Base-by-base conservation (phyloP, 1,140 invertebrate species). In the Probaryconus sp. region DNA sequence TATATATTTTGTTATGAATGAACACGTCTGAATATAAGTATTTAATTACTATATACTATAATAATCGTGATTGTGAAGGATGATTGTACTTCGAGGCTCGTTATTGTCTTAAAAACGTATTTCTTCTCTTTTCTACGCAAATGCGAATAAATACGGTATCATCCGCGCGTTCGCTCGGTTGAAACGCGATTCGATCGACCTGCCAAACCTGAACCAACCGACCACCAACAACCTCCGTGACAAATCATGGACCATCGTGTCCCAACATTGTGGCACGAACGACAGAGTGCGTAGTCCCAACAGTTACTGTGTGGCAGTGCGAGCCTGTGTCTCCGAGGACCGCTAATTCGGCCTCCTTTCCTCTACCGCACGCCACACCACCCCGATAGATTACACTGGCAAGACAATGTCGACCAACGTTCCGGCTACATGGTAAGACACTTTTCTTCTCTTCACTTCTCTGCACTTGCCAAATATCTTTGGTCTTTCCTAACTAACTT, bases 301-400 rank as follows among this genome's bases (percentile, higher is more conserved):
- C 85, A 83, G 86, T 88, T 80, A 87, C 85, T 78, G 86, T 87
- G 83, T 88, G 85, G 84, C 87, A 88, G 85, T 88, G 85, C 85
- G 87, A 87, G 79, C 85, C 86, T 87, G 85, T 85, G 77, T 86
- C 86, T 87, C 85, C 86, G 85, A 88, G 84, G 87, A 86, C 85
- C 85, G 85, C 81, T 88, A 86, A 87, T 77, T 83, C 85, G 85
- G 83, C 82, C 81, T 87, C 86, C 82, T 86, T 85, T 75, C 84
- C 86, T 82, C 81, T 85, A 85, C 85, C 85, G 83, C 85, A 88
- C 86, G 84, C 80, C 81, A 87, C 81, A 87, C 84, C 85, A 84
- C 85, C 86, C 84, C 86, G 85, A 87, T 88, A 87, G 86, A 84
- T 85, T 83, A 81, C 82, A 78, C 74, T 78, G 79, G 79, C 86